Conservation (phyloP, 64 coral and sea anemone species). For the Porites australiensis region DNA sequence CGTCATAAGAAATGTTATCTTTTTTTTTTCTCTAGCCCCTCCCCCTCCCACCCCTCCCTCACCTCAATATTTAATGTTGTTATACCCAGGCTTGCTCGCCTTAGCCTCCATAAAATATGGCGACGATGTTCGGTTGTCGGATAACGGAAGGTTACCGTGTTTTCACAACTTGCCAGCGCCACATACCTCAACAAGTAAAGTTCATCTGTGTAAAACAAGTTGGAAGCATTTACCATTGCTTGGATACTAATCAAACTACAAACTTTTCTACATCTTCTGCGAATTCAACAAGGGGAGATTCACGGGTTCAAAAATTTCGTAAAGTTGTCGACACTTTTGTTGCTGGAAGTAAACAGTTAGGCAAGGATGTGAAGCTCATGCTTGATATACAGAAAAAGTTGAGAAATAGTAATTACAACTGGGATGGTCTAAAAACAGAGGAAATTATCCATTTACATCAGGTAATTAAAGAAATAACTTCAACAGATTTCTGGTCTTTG, state of each 20-base stretch:
- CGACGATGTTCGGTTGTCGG: background rate
- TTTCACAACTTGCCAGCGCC: background rate
- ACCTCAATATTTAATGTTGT: background rate
- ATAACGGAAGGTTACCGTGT: background rate
- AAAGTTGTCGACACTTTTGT: conserved; percentile 79
- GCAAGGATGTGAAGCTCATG: conserved; percentile 86
- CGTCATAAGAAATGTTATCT: too few species aligned
- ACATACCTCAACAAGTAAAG: background rate
- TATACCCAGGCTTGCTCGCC: background rate
- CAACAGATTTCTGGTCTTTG: too few species aligned
- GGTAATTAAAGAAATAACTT: conserved; percentile 12
- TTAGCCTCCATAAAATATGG: background rate
- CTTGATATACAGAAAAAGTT: conserved; percentile 80
- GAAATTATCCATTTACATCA: conserved; percentile 93
- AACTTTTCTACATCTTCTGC: conserved; percentile 5
- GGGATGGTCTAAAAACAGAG: conserved; percentile 75
- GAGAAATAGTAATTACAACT: conserved; percentile 76
- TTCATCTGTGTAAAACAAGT: background rate
- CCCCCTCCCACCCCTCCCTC: background rate
- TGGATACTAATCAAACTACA: background rate
- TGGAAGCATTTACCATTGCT: conserved; percentile 15
- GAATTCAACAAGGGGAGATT: conserved; percentile 46
- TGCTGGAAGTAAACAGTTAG: conserved; percentile 77
- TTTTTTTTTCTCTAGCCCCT: background rate
- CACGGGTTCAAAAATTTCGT: conserved; percentile 69